A percentile compares a stretch with the other conserved stretches of the same genome.
Evolutionary conservation across 2,888 invertebrate species (phyloP).

Genomic region (Philereme transversata): DNA sequence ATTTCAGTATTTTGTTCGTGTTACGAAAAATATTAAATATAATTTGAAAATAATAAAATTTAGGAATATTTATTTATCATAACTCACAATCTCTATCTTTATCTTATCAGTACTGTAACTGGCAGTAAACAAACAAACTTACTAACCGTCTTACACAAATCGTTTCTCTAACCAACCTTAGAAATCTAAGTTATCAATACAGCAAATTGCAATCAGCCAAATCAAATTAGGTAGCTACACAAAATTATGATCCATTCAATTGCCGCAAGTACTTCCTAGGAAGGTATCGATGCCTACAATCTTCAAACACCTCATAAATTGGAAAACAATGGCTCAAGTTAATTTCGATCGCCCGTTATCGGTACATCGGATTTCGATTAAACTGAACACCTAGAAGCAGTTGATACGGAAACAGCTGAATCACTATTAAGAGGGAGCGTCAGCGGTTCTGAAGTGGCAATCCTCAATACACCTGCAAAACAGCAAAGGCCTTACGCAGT

Average conservation of each 20-base stretch:
- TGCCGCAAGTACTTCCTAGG: not conserved
- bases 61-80: no score
- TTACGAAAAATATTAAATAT: no score
- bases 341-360: constrained; percentile 41
- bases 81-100: no score
- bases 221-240: not conserved
- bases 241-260: not conserved
- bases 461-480: no score
- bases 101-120: no score
- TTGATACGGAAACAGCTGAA: constrained; percentile 28
- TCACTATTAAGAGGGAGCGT: not conserved
- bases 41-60: no score
- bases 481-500: no score
- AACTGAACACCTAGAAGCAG: constrained; percentile 32
- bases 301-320: constrained; percentile 33
- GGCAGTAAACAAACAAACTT: no score
- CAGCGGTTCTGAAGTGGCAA: no score
- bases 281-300: constrained; percentile 18
- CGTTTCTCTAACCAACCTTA: not conserved
- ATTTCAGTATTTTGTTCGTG: no score
- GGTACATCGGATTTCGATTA: constrained; percentile 57
- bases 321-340: constrained; percentile 29
- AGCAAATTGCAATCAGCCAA: not conserved
- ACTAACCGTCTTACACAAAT: not conserved
- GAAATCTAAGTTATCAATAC: not conserved